These are phyloP conservation scores for Phylloscopus collybita DNA, from an alignment of 2,797 vertebrate species.

Conservation along the genomic window DNA sequence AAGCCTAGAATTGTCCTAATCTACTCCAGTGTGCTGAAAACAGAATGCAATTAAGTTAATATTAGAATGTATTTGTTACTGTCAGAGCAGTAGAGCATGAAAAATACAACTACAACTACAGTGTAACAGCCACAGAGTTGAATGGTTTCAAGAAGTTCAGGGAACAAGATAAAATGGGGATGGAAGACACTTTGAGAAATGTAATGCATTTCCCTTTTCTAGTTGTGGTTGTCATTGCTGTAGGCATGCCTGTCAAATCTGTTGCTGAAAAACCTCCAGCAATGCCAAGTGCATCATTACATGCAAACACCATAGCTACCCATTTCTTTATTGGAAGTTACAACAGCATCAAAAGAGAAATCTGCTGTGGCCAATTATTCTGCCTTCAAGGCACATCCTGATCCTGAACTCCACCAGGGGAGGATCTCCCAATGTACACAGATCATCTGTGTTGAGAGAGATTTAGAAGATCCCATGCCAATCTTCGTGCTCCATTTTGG, in stretches of 20 bases:
- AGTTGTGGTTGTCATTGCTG: accelerated
- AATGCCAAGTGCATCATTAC: background rate
- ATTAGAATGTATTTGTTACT: background rate
- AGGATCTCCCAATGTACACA: background rate
- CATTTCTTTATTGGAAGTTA: background rate
- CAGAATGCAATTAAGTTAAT: background rate
- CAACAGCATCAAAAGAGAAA: background rate
- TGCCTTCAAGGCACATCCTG: background rate
- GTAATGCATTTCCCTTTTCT: background rate
- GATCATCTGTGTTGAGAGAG: background rate
- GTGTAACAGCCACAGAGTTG: background rate
- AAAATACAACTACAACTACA: background rate
- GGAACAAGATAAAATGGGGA: background rate
- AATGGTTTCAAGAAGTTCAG: background rate
- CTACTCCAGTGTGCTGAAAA: background rate
- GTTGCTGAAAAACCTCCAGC: background rate
- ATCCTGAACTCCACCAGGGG: background rate
- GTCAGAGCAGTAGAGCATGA: background rate
- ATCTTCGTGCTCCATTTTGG: background rate
- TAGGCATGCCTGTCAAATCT: background rate
- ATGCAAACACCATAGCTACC: background rate
- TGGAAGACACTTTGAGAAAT: background rate
- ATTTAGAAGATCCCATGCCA: background rate
- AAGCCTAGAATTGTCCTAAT: background rate
- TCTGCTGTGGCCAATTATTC: background rate